phyloP scores from a whole-genome alignment of 1,140 invertebrate genomes.

The Archivesica marissinica region DNA sequence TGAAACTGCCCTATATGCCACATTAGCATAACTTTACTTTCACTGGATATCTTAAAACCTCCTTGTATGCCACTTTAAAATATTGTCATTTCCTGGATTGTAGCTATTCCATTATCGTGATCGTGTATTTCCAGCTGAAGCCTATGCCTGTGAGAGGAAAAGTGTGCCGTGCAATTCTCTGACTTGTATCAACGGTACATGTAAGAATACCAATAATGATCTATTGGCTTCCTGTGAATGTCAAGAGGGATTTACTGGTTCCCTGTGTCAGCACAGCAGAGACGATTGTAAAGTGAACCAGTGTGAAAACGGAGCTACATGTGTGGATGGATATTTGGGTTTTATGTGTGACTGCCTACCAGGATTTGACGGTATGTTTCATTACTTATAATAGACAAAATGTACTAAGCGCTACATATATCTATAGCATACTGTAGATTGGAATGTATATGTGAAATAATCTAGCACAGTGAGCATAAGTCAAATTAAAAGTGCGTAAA shows the following conservation, averaged over 20 bases:
- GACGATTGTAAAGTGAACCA: conserved; percentile 5
- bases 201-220: not conserved
- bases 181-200: conserved; percentile 2
- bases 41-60: too few relatives aligned
- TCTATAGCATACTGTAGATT: not conserved
- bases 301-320: conserved; percentile 23
- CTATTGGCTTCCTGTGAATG: not conserved
- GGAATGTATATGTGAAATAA: not conserved
- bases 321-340: not conserved
- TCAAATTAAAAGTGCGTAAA: too few relatives aligned
- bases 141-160: conserved; percentile 7
- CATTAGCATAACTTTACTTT: too few relatives aligned
- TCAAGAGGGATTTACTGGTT: conserved; percentile 18
- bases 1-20: too few relatives aligned
- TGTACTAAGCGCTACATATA: not conserved
- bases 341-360: not conserved
- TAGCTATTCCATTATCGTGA: not conserved
- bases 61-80: not conserved
- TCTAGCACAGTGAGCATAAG: not conserved
- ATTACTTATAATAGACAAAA: not conserved
- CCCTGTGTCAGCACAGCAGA: conserved; percentile 6
- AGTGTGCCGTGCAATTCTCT: not conserved
- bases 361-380: conserved; percentile 13
- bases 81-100: not conserved
- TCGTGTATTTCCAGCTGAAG: not conserved